A percentile compares a stretch with the other conserved stretches of the same genome.
phyloP scores from a whole-genome alignment of 2,797 vertebrate species.

The Anguilla anguilla region DNA sequence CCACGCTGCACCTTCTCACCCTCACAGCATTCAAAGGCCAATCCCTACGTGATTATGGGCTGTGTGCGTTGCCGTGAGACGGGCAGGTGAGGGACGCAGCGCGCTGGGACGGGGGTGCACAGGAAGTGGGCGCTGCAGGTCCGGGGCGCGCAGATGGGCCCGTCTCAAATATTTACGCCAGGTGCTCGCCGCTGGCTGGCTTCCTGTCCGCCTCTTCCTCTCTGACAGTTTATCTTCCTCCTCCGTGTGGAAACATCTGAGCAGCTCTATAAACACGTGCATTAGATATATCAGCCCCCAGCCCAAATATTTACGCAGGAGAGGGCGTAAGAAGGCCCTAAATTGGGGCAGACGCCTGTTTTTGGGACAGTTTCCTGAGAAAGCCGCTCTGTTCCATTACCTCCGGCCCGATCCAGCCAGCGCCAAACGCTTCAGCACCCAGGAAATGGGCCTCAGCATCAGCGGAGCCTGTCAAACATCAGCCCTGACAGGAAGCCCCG shows the following conservation, averaged over 20 bases:
- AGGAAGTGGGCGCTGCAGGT: not conserved
- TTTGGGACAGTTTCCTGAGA: conserved; percentile 15
- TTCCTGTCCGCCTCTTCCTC: not conserved
- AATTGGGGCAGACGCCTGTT: not conserved
- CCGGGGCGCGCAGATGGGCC: not conserved
- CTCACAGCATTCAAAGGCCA: too few relatives aligned
- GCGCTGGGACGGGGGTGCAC: not conserved
- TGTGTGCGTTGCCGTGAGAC: not conserved
- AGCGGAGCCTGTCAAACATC: not conserved
- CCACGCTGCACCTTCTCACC: too few relatives aligned
- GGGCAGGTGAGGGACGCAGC: not conserved
- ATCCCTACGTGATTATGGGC: not conserved
- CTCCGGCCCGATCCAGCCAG: not conserved
- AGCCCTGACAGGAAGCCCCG: not conserved
- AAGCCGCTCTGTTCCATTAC: not conserved
- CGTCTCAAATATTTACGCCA: conserved; percentile 18
- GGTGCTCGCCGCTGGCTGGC: not conserved
- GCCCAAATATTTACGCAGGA: conserved; percentile 19
- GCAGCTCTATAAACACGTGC: not conserved
- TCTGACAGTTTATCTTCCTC: not conserved
- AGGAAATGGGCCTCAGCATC: not conserved
- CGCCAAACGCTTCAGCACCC: not conserved
- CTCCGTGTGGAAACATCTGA: not conserved
- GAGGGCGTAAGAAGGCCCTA: not conserved
- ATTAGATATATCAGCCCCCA: conserved; percentile 8